Percentiles rank a stretch among this genome's conserved stretches.
Conservation (phyloP, 2,113 vertebrate species). For the Albula goreensis region DNA sequence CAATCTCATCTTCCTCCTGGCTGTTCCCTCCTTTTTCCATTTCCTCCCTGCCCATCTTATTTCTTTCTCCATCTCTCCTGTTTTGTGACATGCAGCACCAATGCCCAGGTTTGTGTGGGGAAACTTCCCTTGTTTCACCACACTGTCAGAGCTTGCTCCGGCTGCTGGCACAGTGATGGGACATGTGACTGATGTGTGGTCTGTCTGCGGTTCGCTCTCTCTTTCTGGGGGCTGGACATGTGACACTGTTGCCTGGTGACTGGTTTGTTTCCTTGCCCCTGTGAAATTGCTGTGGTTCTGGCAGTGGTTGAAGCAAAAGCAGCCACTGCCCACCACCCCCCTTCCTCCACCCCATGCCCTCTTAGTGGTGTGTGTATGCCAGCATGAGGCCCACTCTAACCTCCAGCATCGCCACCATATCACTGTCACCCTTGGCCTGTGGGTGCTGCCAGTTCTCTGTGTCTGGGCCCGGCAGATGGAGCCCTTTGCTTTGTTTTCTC, state of each 20-base stretch:
- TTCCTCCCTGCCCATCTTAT: not conserved
- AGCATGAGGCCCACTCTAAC: not conserved
- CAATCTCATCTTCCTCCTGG: not conserved
- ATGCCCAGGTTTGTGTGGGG: no score
- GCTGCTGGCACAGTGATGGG: no score
- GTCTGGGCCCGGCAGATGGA: slow-evolving; percentile 3
- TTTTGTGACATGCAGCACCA: no score
- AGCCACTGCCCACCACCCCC: no score
- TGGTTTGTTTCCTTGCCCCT: not conserved
- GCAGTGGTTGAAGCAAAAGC: not conserved
- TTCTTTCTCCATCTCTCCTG: no score
- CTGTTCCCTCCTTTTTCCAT: not conserved
- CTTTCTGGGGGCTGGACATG: slow-evolving; percentile 4
- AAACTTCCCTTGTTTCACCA: no score
- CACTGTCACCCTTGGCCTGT: no score
- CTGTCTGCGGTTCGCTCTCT: not conserved
- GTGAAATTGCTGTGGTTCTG: not conserved
- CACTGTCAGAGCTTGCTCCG: no score
- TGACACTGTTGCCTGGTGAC: slow-evolving; percentile 16
- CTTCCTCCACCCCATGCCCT: not conserved
- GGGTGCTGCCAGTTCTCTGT: no score
- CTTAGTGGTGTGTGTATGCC: not conserved
- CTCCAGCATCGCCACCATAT: no score
- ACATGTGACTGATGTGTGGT: not conserved
- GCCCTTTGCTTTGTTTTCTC: not conserved